Percentiles rank a stretch among this genome's conserved stretches.
phyloP scores from a whole-genome alignment of 2,797 vertebrate genomes.

The Gorsachius magnificus region DNA sequence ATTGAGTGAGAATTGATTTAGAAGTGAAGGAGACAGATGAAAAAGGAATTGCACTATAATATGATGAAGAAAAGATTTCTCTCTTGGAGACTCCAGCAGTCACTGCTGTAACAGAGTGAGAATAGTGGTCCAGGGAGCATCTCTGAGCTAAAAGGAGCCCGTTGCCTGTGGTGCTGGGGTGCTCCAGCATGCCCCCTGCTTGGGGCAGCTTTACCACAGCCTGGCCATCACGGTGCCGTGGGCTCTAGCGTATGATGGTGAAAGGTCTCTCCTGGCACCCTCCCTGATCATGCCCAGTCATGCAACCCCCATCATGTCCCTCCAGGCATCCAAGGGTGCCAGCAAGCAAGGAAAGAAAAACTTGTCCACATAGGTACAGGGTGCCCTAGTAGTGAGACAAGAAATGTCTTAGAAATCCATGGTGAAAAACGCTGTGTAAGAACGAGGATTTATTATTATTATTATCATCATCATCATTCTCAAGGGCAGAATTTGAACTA shows the following conservation, averaged over 20 bases:
- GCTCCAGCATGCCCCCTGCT: background rate
- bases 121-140: background rate
- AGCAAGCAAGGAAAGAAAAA: background rate
- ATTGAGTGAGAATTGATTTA: slow-evolving; percentile 58
- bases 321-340: background rate
- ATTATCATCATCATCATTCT: background rate
- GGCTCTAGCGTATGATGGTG: background rate
- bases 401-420: background rate
- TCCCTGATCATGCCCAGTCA: background rate
- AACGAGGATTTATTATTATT: background rate
- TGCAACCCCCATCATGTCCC: fast-evolving
- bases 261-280: background rate
- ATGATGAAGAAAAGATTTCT: slow-evolving; percentile 24
- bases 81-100: background rate
- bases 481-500: slow-evolving; percentile 34
- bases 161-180: background rate
- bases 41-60: slow-evolving; percentile 30
- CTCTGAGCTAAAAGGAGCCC: background rate
- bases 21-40: slow-evolving; percentile 39
- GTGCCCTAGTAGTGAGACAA: background rate
- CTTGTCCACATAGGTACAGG: fast-evolving
- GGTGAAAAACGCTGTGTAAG: slow-evolving; percentile 19
- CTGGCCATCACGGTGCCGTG: background rate
- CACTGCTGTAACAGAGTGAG: background rate
- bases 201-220: background rate